Conservation (phyloP, 2,797 vertebrate species). For the Chelmon rostratus region DNA sequence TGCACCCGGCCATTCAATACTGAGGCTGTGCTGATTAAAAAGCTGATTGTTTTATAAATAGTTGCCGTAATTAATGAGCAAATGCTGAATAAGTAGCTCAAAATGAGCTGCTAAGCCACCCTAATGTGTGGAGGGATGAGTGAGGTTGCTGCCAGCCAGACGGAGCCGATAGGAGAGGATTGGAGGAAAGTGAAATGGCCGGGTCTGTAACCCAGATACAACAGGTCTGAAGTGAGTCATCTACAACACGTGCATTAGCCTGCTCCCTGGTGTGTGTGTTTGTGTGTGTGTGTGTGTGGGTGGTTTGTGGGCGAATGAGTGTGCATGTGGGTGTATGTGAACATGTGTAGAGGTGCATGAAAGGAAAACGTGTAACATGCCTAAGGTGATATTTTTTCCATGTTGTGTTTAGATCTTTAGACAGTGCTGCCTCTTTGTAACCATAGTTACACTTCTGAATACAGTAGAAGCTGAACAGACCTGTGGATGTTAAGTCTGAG, state of each 20-base stretch:
- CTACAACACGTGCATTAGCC: slow-evolving; percentile 63
- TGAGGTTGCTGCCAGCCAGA: slow-evolving; percentile 3
- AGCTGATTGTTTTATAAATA: slow-evolving; percentile 59
- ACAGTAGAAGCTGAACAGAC: slow-evolving; percentile 14
- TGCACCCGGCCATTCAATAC: slow-evolving; percentile 45
- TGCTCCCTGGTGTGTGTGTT: slow-evolving; percentile 17
- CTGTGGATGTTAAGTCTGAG: slow-evolving; percentile 6
- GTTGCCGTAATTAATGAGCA: slow-evolving; percentile 59
- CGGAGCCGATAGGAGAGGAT: slow-evolving; percentile 24
- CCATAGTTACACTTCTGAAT: slow-evolving; percentile 55
- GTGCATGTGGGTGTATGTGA: slow-evolving; percentile 9
- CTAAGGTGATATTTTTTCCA: slow-evolving; percentile 38
- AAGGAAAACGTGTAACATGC: slow-evolving; percentile 42
- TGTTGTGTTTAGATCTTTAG: slow-evolving; percentile 44
- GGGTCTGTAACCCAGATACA: slow-evolving; percentile 61
- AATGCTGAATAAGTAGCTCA: slow-evolving; percentile 66
- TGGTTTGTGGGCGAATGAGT: slow-evolving; percentile 19
- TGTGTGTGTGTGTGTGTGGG: neutral
- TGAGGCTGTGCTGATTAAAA: slow-evolving; percentile 61
- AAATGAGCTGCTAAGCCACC: slow-evolving; percentile 37
- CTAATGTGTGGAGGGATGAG: slow-evolving; percentile 1
- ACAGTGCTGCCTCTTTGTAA: slow-evolving; percentile 46
- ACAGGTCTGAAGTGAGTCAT: slow-evolving; percentile 74
- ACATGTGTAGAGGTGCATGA: slow-evolving; percentile 33
- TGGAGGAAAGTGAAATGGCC: slow-evolving; percentile 33